Percentiles rank a stretch among this genome's conserved stretches.
These are phyloP conservation scores for Achlya flavicornis DNA, from an alignment of 2,888 invertebrate genomes.

Conservation along the genomic window DNA sequence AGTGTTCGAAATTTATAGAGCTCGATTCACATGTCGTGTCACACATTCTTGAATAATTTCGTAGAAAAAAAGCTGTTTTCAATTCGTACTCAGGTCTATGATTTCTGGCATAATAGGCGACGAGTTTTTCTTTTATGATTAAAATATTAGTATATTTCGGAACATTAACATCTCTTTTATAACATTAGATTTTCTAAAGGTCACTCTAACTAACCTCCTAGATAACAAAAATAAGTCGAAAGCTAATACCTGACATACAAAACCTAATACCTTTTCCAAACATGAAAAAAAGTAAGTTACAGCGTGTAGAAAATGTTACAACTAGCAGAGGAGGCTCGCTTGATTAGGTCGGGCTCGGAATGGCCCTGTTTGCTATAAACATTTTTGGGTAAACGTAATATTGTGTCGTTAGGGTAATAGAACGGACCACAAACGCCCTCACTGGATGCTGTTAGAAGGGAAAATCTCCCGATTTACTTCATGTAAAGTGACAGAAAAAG, in stretches of 20 bases:
- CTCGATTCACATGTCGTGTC: too few relatives aligned
- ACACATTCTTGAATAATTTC: too few relatives aligned
- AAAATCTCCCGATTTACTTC: constrained; percentile 44
- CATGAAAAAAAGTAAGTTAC: constrained; percentile 24
- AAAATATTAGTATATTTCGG: too few relatives aligned
- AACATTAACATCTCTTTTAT: too few relatives aligned
- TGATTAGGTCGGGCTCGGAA: constrained; percentile 73
- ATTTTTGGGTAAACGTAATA: constrained; percentile 80
- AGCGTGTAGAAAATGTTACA: constrained; percentile 49
- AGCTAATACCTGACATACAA: constrained; percentile 28
- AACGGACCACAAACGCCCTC: constrained; percentile 56
- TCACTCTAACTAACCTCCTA: too few relatives aligned
- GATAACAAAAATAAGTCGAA: constrained; percentile 19
- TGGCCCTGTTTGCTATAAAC: constrained; percentile 68
- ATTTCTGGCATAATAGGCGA: too few relatives aligned
- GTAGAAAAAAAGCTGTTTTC: too few relatives aligned
- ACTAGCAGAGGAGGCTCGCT: constrained; percentile 55
- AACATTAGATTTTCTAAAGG: too few relatives aligned
- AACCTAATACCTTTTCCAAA: constrained; percentile 27
- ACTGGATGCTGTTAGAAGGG: constrained; percentile 31
- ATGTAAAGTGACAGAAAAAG: constrained; percentile 51
- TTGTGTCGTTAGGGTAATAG: constrained; percentile 79
- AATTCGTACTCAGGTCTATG: too few relatives aligned
- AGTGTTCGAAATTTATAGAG: too few relatives aligned
- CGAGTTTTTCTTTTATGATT: too few relatives aligned